phyloP scores from a whole-genome alignment of 1,140 invertebrate genomes.

The Drosophila pruinosa region DNA sequence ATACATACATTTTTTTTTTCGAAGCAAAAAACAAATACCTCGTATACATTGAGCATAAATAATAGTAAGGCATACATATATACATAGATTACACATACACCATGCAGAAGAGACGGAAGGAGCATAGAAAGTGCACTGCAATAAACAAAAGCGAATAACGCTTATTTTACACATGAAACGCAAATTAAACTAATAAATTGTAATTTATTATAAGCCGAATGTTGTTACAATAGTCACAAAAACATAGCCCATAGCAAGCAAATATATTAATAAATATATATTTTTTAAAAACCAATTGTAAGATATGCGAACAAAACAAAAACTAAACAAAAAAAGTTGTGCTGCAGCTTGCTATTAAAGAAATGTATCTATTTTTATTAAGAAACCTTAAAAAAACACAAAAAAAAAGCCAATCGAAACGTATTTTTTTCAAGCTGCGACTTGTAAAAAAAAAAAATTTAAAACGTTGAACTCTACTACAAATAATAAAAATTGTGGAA shows the following conservation, averaged over 20 bases:
- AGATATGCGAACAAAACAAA: slow-evolving; percentile 23
- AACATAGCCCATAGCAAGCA: slow-evolving; percentile 9
- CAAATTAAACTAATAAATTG: slow-evolving; percentile 35
- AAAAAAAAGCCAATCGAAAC: not conserved
- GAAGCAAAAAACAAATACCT: slow-evolving; percentile 53
- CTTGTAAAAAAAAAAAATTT: slow-evolving; percentile 18
- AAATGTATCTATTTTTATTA: slow-evolving; percentile 48
- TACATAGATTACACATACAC: slow-evolving; percentile 5
- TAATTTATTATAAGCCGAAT: slow-evolving; percentile 39
- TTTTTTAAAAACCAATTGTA: slow-evolving; percentile 51
- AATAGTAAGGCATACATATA: slow-evolving; percentile 15
- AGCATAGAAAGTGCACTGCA: slow-evolving; percentile 21
- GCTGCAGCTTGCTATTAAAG: slow-evolving; percentile 40
- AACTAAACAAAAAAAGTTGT: slow-evolving; percentile 27
- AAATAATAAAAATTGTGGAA: slow-evolving; percentile 5
- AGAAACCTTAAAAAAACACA: slow-evolving; percentile 3
- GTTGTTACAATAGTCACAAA: slow-evolving; percentile 55
- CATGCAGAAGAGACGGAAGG: slow-evolving; percentile 1
- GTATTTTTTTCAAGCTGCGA: slow-evolving; percentile 32
- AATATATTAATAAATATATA: slow-evolving; percentile 31
- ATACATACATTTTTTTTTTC: slow-evolving; percentile 4
- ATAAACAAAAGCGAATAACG: slow-evolving; percentile 44
- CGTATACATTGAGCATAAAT: slow-evolving; percentile 59
- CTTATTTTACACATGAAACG: slow-evolving; percentile 53
- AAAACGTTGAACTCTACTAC: slow-evolving; percentile 27